A percentile compares a stretch with the other conserved stretches of the same genome.
Evolutionary conservation across 2,797 vertebrate genomes (phyloP).

Genomic region (Tokudaia tokunoshimensis): DNA sequence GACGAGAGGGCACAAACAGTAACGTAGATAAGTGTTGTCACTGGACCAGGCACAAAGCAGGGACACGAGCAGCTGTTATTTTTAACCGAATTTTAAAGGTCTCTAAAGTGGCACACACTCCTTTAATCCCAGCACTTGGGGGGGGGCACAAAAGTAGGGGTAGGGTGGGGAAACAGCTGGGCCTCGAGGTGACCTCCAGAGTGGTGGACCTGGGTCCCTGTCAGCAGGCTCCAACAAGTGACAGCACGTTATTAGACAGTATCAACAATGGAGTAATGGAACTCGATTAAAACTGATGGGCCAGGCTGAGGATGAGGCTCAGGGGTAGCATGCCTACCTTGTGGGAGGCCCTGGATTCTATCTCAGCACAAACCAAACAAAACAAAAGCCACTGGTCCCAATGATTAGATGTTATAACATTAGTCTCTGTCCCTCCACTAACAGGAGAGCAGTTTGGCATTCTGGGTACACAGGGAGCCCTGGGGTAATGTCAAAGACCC

Average conservation of each 20-base stretch:
- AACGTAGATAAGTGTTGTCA: background rate
- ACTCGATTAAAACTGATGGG: background rate
- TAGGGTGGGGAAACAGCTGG: background rate
- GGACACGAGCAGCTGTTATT: background rate
- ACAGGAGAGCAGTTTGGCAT: background rate
- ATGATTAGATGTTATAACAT: background rate
- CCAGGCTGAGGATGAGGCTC: background rate
- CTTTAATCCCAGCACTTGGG: background rate
- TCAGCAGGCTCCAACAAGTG: background rate
- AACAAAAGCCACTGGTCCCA: background rate
- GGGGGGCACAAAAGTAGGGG: background rate
- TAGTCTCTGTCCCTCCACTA: background rate
- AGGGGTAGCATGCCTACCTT: background rate
- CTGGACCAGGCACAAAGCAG: background rate
- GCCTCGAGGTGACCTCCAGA: background rate
- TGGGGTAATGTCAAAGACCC: background rate
- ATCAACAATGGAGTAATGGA: background rate
- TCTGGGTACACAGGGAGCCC: background rate
- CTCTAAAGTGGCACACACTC: background rate
- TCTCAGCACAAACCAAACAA: background rate
- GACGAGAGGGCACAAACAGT: background rate
- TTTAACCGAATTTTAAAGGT: background rate
- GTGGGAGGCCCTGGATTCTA: background rate
- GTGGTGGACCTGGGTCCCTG: background rate
- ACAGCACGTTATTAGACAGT: background rate